Evolutionary conservation across 2,113 vertebrate species (phyloP).

Genomic region (Lampris megalopsis): DNA sequence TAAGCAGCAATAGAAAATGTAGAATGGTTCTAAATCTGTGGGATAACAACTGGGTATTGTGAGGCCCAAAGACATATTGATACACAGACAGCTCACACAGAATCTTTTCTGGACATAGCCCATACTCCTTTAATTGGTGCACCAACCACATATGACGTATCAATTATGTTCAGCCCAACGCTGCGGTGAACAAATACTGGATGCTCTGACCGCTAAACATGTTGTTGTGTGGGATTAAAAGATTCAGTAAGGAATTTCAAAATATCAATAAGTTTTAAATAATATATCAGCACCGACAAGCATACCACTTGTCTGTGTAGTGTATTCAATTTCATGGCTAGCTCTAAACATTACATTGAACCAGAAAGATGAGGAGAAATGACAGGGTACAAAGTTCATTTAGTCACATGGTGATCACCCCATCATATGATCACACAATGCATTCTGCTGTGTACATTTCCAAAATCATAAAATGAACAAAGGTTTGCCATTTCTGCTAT

Average conservation of each 20-base stretch:
- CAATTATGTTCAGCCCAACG: neutral
- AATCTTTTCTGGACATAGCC: slow-evolving; percentile 17
- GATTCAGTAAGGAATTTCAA: neutral
- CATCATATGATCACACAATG: neutral
- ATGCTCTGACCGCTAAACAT: neutral
- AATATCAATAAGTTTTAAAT: too few species aligned
- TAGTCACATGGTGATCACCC: too few species aligned
- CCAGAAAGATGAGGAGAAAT: neutral
- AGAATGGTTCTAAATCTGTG: neutral
- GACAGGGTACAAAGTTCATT: neutral
- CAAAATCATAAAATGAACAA: slow-evolving; percentile 9
- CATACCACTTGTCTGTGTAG: neutral
- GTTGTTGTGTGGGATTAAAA: neutral
- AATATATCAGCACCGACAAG: too few species aligned
- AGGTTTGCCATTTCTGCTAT: neutral
- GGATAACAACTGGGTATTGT: neutral
- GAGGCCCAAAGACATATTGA: slow-evolving; percentile 25
- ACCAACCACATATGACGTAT: neutral
- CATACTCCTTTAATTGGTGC: neutral
- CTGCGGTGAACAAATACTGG: slow-evolving; percentile 3
- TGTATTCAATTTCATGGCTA: neutral
- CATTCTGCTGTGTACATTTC: neutral
- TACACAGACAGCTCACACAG: slow-evolving; percentile 34
- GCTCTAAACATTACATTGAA: too few species aligned
- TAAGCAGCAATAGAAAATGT: neutral